phyloP scores from a whole-genome alignment of 1,140 invertebrate species.

The Tetramorium alpestre region DNA sequence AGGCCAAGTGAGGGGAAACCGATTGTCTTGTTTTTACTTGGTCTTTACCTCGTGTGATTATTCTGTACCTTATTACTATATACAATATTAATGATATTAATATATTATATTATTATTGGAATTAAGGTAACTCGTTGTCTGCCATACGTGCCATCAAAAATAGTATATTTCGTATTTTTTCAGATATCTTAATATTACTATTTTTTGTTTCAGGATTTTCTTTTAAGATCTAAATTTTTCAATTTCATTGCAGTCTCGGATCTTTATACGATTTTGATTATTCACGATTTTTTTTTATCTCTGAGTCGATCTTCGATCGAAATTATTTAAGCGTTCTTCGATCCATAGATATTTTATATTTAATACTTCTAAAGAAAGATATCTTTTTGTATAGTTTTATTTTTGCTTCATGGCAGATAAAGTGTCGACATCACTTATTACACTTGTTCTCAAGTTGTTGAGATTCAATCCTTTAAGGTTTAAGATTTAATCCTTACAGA shows the following conservation, averaged over 20 bases:
- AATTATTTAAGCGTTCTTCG: background rate
- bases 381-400: background rate
- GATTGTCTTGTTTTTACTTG: slow-evolving; percentile 39
- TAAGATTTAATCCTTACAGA: slow-evolving; percentile 27
- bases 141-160: slow-evolving; percentile 17
- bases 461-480: slow-evolving; percentile 8
- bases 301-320: background rate
- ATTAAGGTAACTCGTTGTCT: slow-evolving; percentile 37
- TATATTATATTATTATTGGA: slow-evolving; percentile 51
- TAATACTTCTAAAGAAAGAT: background rate
- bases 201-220: background rate
- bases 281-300: background rate
- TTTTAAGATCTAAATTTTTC: background rate
- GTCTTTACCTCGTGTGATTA: slow-evolving; percentile 76
- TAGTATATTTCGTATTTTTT: background rate
- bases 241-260: background rate
- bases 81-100: slow-evolving; percentile 54
- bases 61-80: slow-evolving; percentile 78
- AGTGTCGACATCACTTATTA: slow-evolving; percentile 21
- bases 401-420: slow-evolving; percentile 39
- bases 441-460: slow-evolving; percentile 43
- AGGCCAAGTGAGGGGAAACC: slow-evolving; percentile 72
- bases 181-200: background rate
- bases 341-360: background rate
- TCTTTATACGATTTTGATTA: background rate